Base-by-base conservation (phyloP, 92 coral and sea anemone genomes). In the Isaurus tuberculatus region DNA sequence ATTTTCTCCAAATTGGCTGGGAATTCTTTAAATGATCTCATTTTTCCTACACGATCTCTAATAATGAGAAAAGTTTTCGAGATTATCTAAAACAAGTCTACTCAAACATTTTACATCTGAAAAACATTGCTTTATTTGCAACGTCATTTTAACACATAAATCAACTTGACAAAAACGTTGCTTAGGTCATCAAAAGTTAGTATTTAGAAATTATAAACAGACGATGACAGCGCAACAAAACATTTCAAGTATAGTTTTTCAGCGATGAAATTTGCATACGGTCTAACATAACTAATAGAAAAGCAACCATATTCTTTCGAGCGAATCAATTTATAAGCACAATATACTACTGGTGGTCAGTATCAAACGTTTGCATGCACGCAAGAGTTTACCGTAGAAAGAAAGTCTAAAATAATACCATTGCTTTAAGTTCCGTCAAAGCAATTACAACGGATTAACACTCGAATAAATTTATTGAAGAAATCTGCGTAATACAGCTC, bases 331-430 rank as follows among this genome's bases (percentile, higher is more conserved):
- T 55, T 63, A 22, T 22, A 36, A 58, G 10, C 20, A 51, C 26
- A 65, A 33, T 6, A 30, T 7, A 2, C 65, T 3, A 25, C 82
- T 69, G 82, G 82, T 48, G 82, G 82, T 77, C 70, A 4, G 23
- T n/a, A n/a, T n/a, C n/a, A n/a, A n/a, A 30, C 34, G 4, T 16
- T 1, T 1, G 13, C 14, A 53, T 37, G 19, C 73, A 68, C 36
- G 57, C 37, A 26, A 58, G 30, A 74, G 6, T 40, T 40, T 2
- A 40, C 46, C 11, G 7, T 40, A 13, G 11, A 40, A 40, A 2
- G 7, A 7, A 40, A 40, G 11, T 40, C 11, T 40, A 13, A 72
- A 42, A 72, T 11, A 17, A 9, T 37, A 10, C 34, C n/a, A 42
- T 37, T 44, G 53, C 48, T 72, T 72, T 13, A 44, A 43, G 16